These are phyloP conservation scores for Meliscaeva auricollis DNA, from an alignment of 2,888 invertebrate species.

Conservation along the genomic window DNA sequence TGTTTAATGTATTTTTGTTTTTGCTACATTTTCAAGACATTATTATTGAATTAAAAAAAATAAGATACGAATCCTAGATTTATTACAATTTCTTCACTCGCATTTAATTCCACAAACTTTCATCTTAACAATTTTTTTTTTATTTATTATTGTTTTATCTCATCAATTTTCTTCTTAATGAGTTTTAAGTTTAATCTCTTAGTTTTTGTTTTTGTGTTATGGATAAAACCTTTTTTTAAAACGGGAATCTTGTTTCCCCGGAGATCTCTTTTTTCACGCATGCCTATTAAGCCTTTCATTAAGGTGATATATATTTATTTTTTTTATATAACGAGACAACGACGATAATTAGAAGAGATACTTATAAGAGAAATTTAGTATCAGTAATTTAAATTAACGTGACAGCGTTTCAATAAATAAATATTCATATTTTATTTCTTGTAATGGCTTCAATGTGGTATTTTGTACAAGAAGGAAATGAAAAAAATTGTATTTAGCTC, in stretches of 20 bases:
- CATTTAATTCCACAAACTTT: constrained; percentile 49
- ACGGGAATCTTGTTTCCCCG: constrained; percentile 18
- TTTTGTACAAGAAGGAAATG: neutral
- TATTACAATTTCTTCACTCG: constrained; percentile 39
- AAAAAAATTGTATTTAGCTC: neutral
- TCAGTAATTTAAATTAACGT: constrained; percentile 53
- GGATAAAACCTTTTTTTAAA: neutral
- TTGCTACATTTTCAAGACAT: neutral
- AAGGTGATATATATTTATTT: constrained; percentile 7
- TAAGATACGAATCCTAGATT: constrained; percentile 54
- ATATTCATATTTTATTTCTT: constrained; percentile 42
- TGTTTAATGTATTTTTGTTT: too few relatives aligned
- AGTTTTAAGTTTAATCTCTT: constrained; percentile 60
- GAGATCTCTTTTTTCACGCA: constrained; percentile 4
- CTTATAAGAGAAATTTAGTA: constrained; percentile 28
- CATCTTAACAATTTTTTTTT: constrained; percentile 34
- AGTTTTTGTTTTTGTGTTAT: neutral
- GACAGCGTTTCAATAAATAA: constrained; percentile 33
- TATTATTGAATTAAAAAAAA: constrained; percentile 19
- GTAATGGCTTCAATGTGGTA: neutral
- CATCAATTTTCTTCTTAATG: constrained; percentile 73
- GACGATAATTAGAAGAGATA: constrained; percentile 25
- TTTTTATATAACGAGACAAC: neutral
- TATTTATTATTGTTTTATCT: constrained; percentile 68
- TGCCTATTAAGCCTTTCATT: constrained; percentile 25